These are phyloP conservation scores for Dicranocentrus wangi DNA, from an alignment of 2,888 invertebrate genomes.

Conservation along the genomic window DNA sequence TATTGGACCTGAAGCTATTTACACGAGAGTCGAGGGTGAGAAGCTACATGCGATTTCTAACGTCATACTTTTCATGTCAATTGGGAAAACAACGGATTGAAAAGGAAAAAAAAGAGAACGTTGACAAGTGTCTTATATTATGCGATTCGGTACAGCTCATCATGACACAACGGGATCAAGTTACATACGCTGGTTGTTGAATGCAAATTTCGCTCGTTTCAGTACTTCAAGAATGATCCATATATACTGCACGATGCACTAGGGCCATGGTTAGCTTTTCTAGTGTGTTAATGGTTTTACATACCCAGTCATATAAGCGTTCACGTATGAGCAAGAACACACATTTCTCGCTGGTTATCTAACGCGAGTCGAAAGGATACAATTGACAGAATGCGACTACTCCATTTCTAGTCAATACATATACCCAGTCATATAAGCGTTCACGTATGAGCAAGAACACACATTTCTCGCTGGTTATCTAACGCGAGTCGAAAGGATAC, in stretches of 20 bases:
- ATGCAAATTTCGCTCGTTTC: too few relatives aligned
- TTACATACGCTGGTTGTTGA: slow-evolving; percentile 16
- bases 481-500: slow-evolving; percentile 13
- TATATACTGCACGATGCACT: too few relatives aligned
- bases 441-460: too few relatives aligned
- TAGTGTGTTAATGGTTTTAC: too few relatives aligned
- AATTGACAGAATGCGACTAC: background rate
- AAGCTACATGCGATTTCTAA: too few relatives aligned
- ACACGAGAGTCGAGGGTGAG: too few relatives aligned
- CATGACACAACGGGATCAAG: slow-evolving; percentile 50
- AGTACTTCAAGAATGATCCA: too few relatives aligned
- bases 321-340: too few relatives aligned
- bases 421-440: too few relatives aligned
- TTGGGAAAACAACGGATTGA: slow-evolving; percentile 33
- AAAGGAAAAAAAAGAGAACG: slow-evolving; percentile 42
- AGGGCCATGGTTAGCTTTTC: too few relatives aligned
- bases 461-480: slow-evolving; percentile 19
- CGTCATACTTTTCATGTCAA: slow-evolving; percentile 6
- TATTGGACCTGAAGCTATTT: too few relatives aligned
- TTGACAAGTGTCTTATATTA: slow-evolving; percentile 30
- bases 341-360: slow-evolving; percentile 19
- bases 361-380: slow-evolving; percentile 13
- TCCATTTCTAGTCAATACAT: slow-evolving; percentile 6
- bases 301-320: too few relatives aligned
- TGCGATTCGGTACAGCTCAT: slow-evolving; percentile 55